Percentiles rank a stretch among this genome's conserved stretches.
These are phyloP conservation scores for Pterostichus madidus DNA, from an alignment of 2,888 invertebrate species.

Conservation along the genomic window DNA sequence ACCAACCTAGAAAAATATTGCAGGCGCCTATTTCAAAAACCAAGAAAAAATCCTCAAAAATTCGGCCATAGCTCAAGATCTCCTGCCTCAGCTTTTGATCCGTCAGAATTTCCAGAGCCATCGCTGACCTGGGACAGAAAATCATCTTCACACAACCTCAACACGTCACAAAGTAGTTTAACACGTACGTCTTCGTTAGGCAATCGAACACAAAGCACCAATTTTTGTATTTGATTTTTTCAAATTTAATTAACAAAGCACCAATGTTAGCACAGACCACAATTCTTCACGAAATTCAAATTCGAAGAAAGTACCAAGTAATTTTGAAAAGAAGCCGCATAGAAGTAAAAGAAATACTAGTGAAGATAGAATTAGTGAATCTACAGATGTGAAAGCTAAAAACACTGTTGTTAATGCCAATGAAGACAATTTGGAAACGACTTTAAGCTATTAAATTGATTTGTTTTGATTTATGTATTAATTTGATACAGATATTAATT, in stretches of 20 bases:
- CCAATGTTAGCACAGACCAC: constrained; percentile 75
- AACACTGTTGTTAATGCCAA: constrained; percentile 74
- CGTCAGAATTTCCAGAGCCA: constrained; percentile 70
- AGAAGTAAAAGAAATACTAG: constrained; percentile 57
- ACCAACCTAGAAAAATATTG: constrained; percentile 50
- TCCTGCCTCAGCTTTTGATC: constrained; percentile 72
- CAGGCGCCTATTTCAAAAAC: constrained; percentile 74
- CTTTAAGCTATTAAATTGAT: constrained; percentile 60
- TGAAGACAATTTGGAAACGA: constrained; percentile 75
- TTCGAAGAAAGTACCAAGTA: constrained; percentile 69
- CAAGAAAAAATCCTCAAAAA: constrained; percentile 70
- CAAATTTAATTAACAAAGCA: too few species aligned
- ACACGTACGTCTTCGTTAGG: constrained; percentile 74
- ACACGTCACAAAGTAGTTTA: constrained; percentile 76
- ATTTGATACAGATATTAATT: background rate
- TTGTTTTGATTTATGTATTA: background rate
- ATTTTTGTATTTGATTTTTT: too few species aligned
- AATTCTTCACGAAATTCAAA: constrained; percentile 68
- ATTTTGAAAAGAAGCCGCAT: constrained; percentile 46
- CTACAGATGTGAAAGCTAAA: constrained; percentile 69
- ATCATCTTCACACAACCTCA: constrained; percentile 72
- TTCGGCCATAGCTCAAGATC: constrained; percentile 74
- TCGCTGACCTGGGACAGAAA: constrained; percentile 72
- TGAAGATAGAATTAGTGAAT: constrained; percentile 51
- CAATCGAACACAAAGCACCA: constrained; percentile 76